Percentiles rank a stretch among this genome's conserved stretches.
Conservation (phyloP, 2,113 vertebrate species). For the Rhombomys opimus region DNA sequence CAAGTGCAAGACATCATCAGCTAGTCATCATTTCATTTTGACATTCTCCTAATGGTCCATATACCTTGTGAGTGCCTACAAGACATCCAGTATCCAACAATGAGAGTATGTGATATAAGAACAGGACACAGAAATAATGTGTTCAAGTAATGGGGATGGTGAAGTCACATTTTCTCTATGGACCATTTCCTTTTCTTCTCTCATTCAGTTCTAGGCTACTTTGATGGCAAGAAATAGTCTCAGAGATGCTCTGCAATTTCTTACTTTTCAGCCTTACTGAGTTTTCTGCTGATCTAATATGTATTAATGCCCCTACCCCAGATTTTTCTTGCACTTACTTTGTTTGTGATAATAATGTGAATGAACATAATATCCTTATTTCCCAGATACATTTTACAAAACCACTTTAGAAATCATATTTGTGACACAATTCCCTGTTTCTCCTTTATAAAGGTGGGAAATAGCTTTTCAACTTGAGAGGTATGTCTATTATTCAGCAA, state of each 20-base stretch:
- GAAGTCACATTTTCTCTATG: conserved; percentile 61
- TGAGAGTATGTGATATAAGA: conserved; percentile 10
- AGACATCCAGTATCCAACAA: conserved; percentile 18
- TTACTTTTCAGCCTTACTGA: conserved; percentile 39
- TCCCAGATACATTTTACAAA: conserved; percentile 48
- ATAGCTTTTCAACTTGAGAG: conserved; percentile 60
- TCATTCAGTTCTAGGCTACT: conserved; percentile 18
- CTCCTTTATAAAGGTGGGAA: conserved; percentile 54
- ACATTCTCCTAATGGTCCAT: background rate
- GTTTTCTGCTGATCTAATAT: conserved; percentile 38
- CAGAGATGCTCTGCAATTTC: conserved; percentile 20
- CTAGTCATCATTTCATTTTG: conserved; percentile 48
- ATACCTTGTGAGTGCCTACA: background rate
- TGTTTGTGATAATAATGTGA: conserved; percentile 45
- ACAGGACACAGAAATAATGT: conserved; percentile 29
- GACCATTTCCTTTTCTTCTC: background rate
- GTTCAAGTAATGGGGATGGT: conserved; percentile 25
- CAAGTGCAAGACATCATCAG: conserved; percentile 38
- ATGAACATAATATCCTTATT: conserved; percentile 41
- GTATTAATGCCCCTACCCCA: background rate
- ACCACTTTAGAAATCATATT: conserved; percentile 56
- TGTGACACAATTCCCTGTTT: conserved; percentile 56
- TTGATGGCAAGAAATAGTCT: conserved; percentile 6
- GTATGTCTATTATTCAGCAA: conserved; percentile 53
- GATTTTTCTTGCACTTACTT: conserved; percentile 35